A percentile compares a stretch with the other conserved stretches of the same genome.
These are phyloP conservation scores for Myotis lucifugus DNA, from an alignment of 2,113 vertebrate genomes.

Conservation along the genomic window DNA sequence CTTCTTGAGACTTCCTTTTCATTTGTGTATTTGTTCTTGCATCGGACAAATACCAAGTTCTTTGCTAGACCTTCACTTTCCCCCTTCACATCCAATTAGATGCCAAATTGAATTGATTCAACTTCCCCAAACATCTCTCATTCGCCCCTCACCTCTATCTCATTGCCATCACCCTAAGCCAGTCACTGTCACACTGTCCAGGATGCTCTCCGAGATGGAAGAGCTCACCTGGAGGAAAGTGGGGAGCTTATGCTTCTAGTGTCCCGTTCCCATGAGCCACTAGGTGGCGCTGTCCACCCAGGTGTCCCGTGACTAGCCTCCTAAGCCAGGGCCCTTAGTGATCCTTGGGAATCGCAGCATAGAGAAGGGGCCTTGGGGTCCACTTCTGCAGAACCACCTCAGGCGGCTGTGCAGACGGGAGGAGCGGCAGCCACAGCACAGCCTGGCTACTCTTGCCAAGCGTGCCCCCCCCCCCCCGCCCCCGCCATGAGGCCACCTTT, in stretches of 20 bases:
- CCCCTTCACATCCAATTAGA: not conserved
- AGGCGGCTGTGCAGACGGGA: not conserved
- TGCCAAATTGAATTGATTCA: not conserved
- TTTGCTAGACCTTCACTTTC: not conserved
- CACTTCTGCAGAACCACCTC: not conserved
- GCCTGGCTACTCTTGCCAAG: not conserved
- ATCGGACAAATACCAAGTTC: not conserved
- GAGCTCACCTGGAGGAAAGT: no score
- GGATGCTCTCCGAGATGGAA: not conserved
- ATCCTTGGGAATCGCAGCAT: not conserved
- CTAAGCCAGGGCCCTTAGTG: not conserved
- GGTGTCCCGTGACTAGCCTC: not conserved
- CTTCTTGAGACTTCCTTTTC: not conserved
- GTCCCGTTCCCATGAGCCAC: constrained; percentile 18
- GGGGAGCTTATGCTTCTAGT: not conserved
- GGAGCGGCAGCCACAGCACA: not conserved
- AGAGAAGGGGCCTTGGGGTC: not conserved
- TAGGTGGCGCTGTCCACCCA: constrained; percentile 51
- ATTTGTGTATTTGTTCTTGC: not conserved
- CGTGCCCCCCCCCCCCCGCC: no score
- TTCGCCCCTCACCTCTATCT: not conserved
- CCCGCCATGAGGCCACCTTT: not conserved
- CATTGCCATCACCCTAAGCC: not conserved
- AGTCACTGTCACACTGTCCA: not conserved
- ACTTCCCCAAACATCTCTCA: not conserved